These are phyloP conservation scores for Eurosta solidaginis DNA, from an alignment of 1,140 invertebrate genomes.

Conservation along the genomic window DNA sequence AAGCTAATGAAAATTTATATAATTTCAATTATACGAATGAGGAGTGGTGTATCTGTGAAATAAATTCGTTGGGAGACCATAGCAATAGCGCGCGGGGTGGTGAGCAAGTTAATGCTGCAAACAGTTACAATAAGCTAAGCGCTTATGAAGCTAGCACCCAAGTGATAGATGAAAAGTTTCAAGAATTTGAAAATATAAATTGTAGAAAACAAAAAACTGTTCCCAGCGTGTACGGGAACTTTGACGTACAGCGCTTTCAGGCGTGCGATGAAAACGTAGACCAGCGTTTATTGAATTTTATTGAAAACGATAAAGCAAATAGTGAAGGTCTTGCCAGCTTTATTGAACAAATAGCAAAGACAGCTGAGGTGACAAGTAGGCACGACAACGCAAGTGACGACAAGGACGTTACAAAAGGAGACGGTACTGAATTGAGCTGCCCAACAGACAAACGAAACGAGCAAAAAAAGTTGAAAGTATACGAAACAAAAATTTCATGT, in stretches of 20 bases:
- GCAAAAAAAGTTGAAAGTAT: background rate
- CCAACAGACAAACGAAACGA: background rate
- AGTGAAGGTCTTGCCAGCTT: background rate
- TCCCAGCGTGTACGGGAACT: background rate
- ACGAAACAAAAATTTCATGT: background rate
- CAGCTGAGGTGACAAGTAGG: too few relatives aligned
- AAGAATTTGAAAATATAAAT: background rate
- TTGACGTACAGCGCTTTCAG: background rate
- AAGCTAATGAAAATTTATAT: conserved; percentile 1
- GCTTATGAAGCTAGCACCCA: background rate
- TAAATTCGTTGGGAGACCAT: background rate
- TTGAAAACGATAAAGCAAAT: background rate
- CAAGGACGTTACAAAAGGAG: background rate
- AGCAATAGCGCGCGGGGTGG: background rate
- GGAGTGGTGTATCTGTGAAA: conserved; percentile 7
- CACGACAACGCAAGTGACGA: too few relatives aligned
- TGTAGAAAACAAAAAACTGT: background rate
- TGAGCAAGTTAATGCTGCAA: background rate
- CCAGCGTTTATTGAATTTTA: background rate
- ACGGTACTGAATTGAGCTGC: too few relatives aligned
- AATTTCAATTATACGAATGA: background rate
- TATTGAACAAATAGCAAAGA: background rate
- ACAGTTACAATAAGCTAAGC: conserved; percentile 31
- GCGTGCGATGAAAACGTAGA: background rate
- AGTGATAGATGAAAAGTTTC: conserved; percentile 8